A percentile compares a stretch with the other conserved stretches of the same genome.
These are phyloP conservation scores for Nysson spinosus DNA, from an alignment of 2,888 invertebrate genomes.

Conservation along the genomic window DNA sequence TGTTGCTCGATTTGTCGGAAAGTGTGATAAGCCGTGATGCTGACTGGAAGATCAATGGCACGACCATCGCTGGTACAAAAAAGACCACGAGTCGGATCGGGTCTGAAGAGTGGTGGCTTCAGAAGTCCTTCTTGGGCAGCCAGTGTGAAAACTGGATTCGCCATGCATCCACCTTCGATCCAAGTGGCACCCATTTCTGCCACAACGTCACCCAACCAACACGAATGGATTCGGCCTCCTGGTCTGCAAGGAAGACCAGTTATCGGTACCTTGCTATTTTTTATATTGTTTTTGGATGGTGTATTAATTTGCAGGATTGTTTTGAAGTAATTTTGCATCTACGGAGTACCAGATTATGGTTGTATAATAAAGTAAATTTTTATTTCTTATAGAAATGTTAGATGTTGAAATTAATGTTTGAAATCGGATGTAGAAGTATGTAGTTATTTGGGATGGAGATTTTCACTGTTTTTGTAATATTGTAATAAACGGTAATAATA, in stretches of 20 bases:
- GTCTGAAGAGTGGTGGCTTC: slow-evolving; percentile 80
- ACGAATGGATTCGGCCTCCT: slow-evolving; percentile 88
- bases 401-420: no score
- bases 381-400: no score
- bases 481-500: no score
- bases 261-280: background rate
- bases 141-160: slow-evolving; percentile 85
- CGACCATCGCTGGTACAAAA: slow-evolving; percentile 86
- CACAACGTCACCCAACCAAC: slow-evolving; percentile 86
- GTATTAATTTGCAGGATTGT: no score
- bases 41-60: slow-evolving; percentile 82
- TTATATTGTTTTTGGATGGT: no score
- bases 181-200: slow-evolving; percentile 88
- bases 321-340: no score
- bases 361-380: no score
- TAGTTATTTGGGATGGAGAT: no score
- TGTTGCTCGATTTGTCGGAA: slow-evolving; percentile 84
- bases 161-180: slow-evolving; percentile 85
- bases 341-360: no score
- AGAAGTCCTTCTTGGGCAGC: slow-evolving; percentile 84
- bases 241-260: slow-evolving; percentile 79
- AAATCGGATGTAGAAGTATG: no score
- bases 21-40: slow-evolving; percentile 83
- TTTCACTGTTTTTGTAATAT: no score
- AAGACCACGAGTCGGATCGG: slow-evolving; percentile 80